Conservation (phyloP, 1,140 invertebrate species). For the Apis florea region DNA sequence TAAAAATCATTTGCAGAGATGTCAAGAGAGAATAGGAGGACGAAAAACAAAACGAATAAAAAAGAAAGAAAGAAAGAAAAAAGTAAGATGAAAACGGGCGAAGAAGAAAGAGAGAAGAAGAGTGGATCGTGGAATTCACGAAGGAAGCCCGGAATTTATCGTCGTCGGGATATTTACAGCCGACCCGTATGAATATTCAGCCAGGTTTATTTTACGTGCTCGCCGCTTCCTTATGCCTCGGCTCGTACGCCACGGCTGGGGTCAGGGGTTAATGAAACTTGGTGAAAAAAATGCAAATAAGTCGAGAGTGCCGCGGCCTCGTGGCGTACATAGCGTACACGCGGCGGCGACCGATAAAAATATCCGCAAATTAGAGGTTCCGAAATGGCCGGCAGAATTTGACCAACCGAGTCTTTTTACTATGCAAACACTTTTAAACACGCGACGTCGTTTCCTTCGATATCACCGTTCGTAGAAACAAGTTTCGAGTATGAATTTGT, state of each 20-base stretch:
- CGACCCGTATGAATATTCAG: conserved; percentile 70
- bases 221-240: conserved; percentile 63
- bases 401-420: neutral
- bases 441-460: neutral
- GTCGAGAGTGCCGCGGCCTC: conserved; percentile 26
- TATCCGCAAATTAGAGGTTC: conserved; percentile 59
- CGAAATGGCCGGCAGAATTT: conserved; percentile 34
- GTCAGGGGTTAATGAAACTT: conserved; percentile 74
- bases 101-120: neutral
- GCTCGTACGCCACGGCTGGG: conserved; percentile 38
- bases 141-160: conserved; percentile 67
- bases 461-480: neutral
- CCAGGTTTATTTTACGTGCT: conserved; percentile 67
- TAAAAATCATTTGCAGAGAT: neutral
- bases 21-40: neutral
- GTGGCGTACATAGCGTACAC: neutral
- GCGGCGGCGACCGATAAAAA: conserved; percentile 56
- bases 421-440: neutral
- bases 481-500: too few relatives aligned
- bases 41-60: neutral
- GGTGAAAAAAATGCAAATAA: conserved; percentile 72
- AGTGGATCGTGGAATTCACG: conserved; percentile 39
- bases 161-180: conserved; percentile 64
- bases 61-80: neutral
- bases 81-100: neutral